phyloP scores from a whole-genome alignment of 1,140 invertebrate species.

The Papilio glaucus region DNA sequence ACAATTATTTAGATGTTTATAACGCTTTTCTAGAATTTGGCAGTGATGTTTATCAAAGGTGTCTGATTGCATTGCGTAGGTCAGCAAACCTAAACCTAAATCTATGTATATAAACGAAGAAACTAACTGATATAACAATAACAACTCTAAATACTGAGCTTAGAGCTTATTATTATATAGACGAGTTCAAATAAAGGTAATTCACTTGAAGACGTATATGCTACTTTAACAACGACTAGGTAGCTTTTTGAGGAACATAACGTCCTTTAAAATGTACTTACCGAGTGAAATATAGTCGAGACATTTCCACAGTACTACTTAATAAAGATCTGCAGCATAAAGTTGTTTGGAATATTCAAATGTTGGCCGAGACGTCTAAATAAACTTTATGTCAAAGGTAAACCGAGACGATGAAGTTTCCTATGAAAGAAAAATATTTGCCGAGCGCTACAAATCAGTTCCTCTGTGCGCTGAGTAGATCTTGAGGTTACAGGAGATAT shows the following conservation, averaged over 20 bases:
- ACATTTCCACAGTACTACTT: neutral
- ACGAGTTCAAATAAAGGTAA: too few species aligned
- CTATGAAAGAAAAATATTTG: constrained; percentile 18
- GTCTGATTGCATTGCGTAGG: too few species aligned
- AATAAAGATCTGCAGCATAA: neutral
- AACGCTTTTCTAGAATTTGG: neutral
- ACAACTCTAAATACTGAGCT: too few species aligned
- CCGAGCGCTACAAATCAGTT: neutral
- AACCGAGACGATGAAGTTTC: constrained; percentile 5
- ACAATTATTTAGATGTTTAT: neutral
- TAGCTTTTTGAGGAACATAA: neutral
- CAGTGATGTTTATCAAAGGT: too few species aligned
- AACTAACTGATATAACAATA: neutral
- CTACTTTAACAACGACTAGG: neutral
- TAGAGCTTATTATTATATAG: too few species aligned
- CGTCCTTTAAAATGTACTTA: neutral
- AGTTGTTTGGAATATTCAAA: constrained; percentile 7
- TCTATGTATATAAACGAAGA: neutral
- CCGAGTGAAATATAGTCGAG: neutral
- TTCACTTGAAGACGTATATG: too few species aligned
- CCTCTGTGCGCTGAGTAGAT: neutral
- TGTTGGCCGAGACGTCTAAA: neutral
- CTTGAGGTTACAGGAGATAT: neutral
- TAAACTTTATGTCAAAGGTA: constrained; percentile 19
- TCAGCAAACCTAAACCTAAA: too few species aligned